Evolutionary conservation across 1,140 invertebrate species (phyloP), one percentile per base, ranked within the genome.

Genomic region (Leptinotarsa defecta): DNA sequence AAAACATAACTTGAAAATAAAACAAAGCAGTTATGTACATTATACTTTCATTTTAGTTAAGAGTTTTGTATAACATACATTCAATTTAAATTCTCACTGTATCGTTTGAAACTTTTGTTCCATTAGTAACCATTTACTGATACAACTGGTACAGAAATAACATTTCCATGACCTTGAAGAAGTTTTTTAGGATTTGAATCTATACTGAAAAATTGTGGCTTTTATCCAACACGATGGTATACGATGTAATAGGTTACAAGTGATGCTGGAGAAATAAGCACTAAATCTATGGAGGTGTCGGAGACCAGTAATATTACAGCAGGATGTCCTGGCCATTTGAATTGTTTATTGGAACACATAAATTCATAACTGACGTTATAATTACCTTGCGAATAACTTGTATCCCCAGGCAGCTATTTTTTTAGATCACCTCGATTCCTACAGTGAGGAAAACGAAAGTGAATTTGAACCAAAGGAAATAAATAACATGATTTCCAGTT

Each of bases 281-380:
- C 62, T 64, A 64, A 64, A 64, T 64, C 62, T 64, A 43, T 43
- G 19, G 24, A 64, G 13, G 62, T 64, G 62, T 64, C 62, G 62
- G 62, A 64, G 62, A 64, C 62, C 62, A 17, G n/a, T 24, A 24
- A 64, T 43, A 43, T 43, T 43, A 43, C 34, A 80, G 78, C 78
- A 77, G 78, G 77, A 80, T 78, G 76, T 80, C 78, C 71, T 71
- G 74, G 70, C 74, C 78, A 77, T 77, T 76, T 76, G 34, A 43
- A 81, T 79, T 79, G 78, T 81, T 81, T 79, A 79, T 79, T 81
- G 78, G 78, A 75, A 64, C 74, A 72, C 75, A 81, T 81, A 81
- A 81, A 81, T 81, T 79, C 75, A 71, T 73, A 74, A 43, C 78
- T 78, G 79, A 79, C 79, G 78, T 76, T 74, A 76, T 81, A 81